Conservation (phyloP, 2,888 invertebrate species). For the Drosophila prolongata region DNA sequence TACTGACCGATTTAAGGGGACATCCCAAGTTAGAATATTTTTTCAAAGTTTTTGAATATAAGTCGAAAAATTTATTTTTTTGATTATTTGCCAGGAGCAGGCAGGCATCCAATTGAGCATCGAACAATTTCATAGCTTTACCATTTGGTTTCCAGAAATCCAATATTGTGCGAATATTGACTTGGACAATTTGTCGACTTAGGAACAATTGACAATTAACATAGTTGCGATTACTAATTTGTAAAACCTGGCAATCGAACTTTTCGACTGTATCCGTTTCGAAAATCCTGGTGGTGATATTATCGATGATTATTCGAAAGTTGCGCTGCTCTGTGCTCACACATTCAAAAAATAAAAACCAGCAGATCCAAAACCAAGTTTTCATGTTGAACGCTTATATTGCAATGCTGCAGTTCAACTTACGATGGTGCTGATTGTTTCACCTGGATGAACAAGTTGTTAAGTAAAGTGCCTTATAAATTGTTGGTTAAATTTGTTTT, state of each 20-base stretch:
- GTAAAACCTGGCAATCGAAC: constrained; percentile 7
- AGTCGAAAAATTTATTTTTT: constrained; percentile 12
- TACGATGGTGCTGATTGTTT: not conserved
- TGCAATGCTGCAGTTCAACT: constrained; percentile 3
- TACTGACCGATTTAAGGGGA: constrained; percentile 24
- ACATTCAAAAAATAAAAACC: constrained; percentile 1
- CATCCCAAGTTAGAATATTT: constrained; percentile 12
- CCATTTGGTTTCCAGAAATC: constrained; percentile 12
- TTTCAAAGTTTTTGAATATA: constrained; percentile 6
- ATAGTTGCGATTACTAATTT: constrained; percentile 33
- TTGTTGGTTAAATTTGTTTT: too few relatives aligned
- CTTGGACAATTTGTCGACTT: not conserved
- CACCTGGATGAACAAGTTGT: constrained; percentile 7
- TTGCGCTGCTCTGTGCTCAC: constrained; percentile 5
- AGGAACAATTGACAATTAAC: constrained; percentile 26
- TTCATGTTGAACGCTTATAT: constrained; percentile 2
- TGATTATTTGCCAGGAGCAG: constrained; percentile 4
- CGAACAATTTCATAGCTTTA: constrained; percentile 19
- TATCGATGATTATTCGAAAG: constrained; percentile 21
- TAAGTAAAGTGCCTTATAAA: too few relatives aligned
- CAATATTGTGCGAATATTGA: not conserved
- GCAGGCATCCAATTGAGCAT: constrained; percentile 17
- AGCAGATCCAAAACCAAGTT: constrained; percentile 15
- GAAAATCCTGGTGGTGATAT: constrained; percentile 9
- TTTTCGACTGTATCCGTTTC: constrained; percentile 11